Conservation (phyloP, 1,140 invertebrate genomes). For the Chionoecetes opilio region DNA sequence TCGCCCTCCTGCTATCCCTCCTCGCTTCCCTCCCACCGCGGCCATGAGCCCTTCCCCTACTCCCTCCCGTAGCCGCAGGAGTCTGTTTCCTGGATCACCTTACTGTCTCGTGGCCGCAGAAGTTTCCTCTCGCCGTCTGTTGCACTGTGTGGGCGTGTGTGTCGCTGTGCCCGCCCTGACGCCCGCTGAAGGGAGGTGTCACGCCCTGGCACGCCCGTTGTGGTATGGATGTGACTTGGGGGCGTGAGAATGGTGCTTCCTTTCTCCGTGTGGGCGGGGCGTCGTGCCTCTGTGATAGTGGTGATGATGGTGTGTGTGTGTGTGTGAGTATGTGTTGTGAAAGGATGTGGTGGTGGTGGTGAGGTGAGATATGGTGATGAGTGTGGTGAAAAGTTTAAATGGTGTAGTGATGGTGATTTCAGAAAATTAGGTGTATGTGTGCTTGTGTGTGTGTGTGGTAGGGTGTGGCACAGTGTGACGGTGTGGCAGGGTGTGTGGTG, state of each 20-base stretch:
- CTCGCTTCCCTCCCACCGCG: background rate
- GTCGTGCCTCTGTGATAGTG: background rate
- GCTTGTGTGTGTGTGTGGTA: too few species aligned
- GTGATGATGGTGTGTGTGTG: background rate
- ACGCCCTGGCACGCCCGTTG: background rate
- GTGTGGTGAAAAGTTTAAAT: too few species aligned
- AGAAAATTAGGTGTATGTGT: too few species aligned
- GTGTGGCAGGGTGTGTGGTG: too few species aligned
- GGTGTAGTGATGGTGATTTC: too few species aligned
- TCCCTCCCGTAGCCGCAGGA: background rate
- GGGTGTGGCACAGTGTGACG: too few species aligned
- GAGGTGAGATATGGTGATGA: background rate
- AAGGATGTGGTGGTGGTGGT: background rate
- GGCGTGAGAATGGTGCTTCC: background rate
- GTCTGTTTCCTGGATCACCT: background rate
- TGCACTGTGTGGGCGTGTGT: background rate
- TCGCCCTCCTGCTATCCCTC: slow-evolving; percentile 12
- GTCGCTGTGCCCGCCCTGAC: background rate
- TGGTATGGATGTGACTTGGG: background rate
- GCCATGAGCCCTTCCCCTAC: background rate
- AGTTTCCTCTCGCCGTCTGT: background rate
- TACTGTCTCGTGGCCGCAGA: background rate
- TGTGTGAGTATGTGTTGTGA: background rate
- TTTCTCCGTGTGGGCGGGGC: background rate
- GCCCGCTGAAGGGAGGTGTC: background rate